phyloP scores from a whole-genome alignment of 2,797 vertebrate genomes.

The Hoplostethus atlanticus region DNA sequence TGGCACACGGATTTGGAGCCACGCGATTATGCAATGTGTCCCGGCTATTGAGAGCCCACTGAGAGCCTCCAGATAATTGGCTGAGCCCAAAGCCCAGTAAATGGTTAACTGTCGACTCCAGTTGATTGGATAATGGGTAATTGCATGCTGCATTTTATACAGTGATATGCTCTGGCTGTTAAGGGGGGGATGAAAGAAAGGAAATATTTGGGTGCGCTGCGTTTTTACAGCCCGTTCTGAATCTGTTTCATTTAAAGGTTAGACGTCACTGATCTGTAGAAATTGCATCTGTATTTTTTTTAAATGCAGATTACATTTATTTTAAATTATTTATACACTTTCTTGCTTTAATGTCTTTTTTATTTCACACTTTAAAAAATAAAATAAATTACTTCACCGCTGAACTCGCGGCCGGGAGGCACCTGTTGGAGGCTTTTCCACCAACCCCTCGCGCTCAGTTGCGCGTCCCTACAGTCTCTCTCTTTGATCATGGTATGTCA shows the following conservation, averaged over 20 bases:
- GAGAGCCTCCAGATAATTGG: conserved; percentile 74
- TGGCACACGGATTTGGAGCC: conserved; percentile 50
- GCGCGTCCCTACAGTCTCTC: conserved; percentile 11
- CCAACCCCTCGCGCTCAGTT: background rate
- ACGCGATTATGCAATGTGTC: conserved; percentile 58
- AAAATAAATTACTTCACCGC: too few relatives aligned
- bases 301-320: too few relatives aligned
- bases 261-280: conserved; percentile 52
- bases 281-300: conserved; percentile 26
- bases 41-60: conserved; percentile 54
- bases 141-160: conserved; percentile 74
- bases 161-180: conserved; percentile 56
- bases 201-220: conserved; percentile 58
- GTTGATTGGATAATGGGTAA: conserved; percentile 80
- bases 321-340: too few relatives aligned
- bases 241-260: conserved; percentile 51
- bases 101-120: conserved; percentile 74
- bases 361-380: conserved; percentile 9
- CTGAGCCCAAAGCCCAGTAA: conserved; percentile 63
- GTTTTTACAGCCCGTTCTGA: conserved; percentile 57
- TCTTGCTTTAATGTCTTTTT: background rate
- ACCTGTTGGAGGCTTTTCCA: conserved; percentile 17
- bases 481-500: conserved; percentile 64
- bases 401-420: conserved; percentile 14
- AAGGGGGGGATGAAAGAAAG: conserved; percentile 39